These are phyloP conservation scores for Strigamia maritima DNA, from an alignment of 2,888 invertebrate species.

Conservation along the genomic window DNA sequence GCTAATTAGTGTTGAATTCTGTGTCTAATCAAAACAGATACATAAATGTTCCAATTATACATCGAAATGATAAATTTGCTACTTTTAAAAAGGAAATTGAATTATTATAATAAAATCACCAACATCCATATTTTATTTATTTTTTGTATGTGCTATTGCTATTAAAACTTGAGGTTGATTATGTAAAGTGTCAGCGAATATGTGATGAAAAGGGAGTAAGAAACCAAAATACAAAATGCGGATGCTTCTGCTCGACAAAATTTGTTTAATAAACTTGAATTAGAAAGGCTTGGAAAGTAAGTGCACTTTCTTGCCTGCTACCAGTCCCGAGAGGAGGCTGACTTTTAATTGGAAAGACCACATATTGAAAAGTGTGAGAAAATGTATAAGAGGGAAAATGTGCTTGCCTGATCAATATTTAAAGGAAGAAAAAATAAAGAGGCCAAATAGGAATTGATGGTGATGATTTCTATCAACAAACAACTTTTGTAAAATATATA, in stretches of 20 bases:
- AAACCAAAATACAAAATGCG: slow-evolving; percentile 2
- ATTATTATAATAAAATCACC: neutral
- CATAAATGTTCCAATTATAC: no score
- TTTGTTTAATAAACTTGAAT: slow-evolving; percentile 22
- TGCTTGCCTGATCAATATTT: slow-evolving; percentile 12
- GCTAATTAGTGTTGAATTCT: no score
- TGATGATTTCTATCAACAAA: neutral
- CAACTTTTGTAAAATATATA: neutral
- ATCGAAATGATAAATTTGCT: no score
- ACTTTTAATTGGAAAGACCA: slow-evolving; percentile 29
- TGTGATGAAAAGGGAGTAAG: neutral
- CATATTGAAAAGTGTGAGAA: slow-evolving; percentile 13
- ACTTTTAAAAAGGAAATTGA: no score
- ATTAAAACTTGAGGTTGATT: neutral
- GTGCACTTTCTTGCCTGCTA: neutral
- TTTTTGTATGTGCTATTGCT: neutral
- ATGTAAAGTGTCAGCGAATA: neutral
- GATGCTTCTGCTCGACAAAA: neutral
- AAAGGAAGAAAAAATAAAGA: neutral
- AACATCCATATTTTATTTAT: neutral
- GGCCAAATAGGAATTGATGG: slow-evolving; percentile 12
- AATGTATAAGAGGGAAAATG: neutral
- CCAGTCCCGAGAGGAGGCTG: slow-evolving; percentile 9
- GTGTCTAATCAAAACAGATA: no score
- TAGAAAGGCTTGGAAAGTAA: neutral